Evolutionary conservation across 37 sponge, comb jelly and placozoan species (phyloP).

Genomic region (Halichondria panicea): DNA sequence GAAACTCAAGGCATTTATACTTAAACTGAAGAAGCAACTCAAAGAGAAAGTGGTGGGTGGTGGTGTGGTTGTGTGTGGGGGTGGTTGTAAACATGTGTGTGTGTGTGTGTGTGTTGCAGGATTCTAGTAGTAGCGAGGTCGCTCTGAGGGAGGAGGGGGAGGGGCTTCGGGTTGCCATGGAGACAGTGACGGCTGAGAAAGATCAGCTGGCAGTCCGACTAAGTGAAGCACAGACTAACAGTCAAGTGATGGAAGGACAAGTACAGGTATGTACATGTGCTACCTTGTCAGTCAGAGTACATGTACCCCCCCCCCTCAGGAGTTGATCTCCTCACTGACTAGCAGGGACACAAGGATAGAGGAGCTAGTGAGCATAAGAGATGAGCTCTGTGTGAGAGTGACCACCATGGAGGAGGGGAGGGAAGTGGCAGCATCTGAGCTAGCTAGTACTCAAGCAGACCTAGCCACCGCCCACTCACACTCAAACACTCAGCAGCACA

Average conservation of each 20-base stretch:
- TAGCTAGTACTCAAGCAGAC: constrained; percentile 38
- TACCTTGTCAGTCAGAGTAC: no score
- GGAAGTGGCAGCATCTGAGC: constrained; percentile 18
- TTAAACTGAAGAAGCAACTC: constrained; percentile 81
- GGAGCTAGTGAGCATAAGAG: neutral
- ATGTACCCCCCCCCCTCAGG: no score
- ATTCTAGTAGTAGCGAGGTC: no score
- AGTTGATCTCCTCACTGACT: no score
- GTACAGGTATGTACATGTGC: no score
- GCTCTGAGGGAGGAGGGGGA: constrained; percentile 30
- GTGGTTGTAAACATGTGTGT: neutral
- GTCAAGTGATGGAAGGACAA: neutral
- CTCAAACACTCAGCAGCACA: constrained; percentile 5
- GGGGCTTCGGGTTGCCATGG: constrained; percentile 2
- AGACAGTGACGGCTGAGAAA: neutral
- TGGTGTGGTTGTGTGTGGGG: neutral
- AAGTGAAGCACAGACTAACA: neutral
- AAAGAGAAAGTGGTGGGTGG: constrained; percentile 41
- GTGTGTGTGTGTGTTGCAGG: constrained; percentile 7
- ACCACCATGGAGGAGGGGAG: neutral
- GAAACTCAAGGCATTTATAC: constrained; percentile 65
- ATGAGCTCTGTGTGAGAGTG: neutral
- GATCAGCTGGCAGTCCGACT: neutral
- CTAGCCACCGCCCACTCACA: constrained; percentile 29
- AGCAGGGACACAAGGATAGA: no score